Percentiles rank a stretch among this genome's conserved stretches.
phyloP scores from a whole-genome alignment of 2,113 vertebrate genomes.

The Rhizomys pruinosus region DNA sequence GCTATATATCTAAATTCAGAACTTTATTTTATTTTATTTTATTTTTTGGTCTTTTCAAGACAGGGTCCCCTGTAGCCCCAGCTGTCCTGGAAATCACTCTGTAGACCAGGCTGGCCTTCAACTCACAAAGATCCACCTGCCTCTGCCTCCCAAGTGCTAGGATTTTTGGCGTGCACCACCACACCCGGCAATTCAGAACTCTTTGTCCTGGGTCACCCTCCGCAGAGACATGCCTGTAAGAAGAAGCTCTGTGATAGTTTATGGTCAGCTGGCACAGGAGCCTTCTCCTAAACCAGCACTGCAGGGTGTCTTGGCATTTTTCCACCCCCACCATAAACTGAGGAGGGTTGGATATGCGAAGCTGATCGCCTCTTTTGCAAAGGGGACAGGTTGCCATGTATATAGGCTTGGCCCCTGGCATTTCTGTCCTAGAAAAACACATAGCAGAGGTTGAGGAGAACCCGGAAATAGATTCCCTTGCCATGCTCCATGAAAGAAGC shows the following conservation, averaged over 20 bases:
- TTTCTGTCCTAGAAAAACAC: background rate
- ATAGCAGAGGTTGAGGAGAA: background rate
- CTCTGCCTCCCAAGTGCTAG: no score
- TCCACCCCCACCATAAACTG: background rate
- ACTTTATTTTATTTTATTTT: no score
- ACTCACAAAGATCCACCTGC: no score
- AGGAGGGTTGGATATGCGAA: background rate
- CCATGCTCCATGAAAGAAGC: background rate
- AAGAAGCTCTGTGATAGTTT: background rate
- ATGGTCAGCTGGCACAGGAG: background rate
- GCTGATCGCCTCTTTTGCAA: background rate
- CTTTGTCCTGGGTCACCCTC: background rate
- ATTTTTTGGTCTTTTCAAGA: no score
- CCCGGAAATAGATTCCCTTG: background rate
- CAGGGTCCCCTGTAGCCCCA: no score
- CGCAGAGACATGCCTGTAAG: background rate
- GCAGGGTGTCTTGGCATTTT: background rate
- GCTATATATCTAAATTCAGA: background rate
- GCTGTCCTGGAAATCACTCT: no score
- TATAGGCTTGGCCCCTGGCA: background rate
- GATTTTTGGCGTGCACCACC: no score
- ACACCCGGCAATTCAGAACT: background rate
- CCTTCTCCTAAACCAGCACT: background rate
- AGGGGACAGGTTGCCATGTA: background rate
- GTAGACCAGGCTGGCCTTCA: no score